phyloP scores from a whole-genome alignment of 2,797 vertebrate genomes.

The Sphenopsis melanotis region DNA sequence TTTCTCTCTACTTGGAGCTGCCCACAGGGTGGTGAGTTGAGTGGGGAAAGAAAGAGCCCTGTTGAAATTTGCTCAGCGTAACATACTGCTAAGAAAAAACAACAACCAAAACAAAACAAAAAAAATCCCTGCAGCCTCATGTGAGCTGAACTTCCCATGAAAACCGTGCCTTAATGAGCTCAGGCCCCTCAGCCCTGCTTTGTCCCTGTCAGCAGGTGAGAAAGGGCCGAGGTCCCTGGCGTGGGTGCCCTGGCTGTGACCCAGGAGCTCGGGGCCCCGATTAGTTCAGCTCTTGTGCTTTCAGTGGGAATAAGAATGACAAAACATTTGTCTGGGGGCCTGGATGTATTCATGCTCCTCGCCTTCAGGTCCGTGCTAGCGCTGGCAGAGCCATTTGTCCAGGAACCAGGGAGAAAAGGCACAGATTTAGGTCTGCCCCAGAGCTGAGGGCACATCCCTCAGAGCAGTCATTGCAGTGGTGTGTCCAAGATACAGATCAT shows the following conservation, averaged over 20 bases:
- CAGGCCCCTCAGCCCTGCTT: not conserved
- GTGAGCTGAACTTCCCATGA: not conserved
- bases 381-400: not conserved
- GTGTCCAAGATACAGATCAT: not conserved
- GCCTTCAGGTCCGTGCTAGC: not conserved
- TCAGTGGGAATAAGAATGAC: not conserved
- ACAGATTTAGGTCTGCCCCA: not conserved
- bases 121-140: not conserved
- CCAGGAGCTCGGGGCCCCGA: not conserved
- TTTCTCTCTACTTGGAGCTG: not conserved
- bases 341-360: not conserved
- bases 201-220: slow-evolving; percentile 51
- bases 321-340: not conserved
- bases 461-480: not conserved
- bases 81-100: not conserved
- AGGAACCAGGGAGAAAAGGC: not conserved
- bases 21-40: not conserved
- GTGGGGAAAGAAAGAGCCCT: not conserved
- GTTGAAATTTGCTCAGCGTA: not conserved
- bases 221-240: not conserved
- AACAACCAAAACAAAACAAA: not conserved
- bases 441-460: not conserved
- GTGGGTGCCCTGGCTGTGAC: slow-evolving; percentile 45
- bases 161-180: slow-evolving; percentile 9
- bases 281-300: slow-evolving; percentile 45